Evolutionary conservation across 2,797 vertebrate species (phyloP), one percentile per base, ranked within the genome.

Genomic region (Antennarius maculatus): DNA sequence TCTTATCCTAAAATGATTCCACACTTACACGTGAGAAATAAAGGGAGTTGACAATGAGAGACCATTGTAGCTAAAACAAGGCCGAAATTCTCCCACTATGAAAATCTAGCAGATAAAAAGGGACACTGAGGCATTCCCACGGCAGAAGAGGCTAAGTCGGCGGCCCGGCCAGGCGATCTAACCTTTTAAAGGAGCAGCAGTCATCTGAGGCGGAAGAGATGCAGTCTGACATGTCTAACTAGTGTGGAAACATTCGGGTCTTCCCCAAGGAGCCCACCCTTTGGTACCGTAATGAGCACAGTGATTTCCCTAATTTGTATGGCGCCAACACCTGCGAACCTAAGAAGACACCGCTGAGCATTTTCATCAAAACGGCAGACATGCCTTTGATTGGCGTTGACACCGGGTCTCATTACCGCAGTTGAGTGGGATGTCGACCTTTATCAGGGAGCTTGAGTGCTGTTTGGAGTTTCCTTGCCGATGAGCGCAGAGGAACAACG

Each of bases 391-490:
- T 93, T 93, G 87, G 92, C 92, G 88, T 86, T 87, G 93, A 93
- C 93, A 92, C 83, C 65, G 86, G 84, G 86, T 88, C 92, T 96
- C 94, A 94, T 95, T 96, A 95, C 93, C 84, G 94, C 92, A 93
- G 94, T 93, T 90, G 91, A 93, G 91, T 91, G 92, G 93, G 94
- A 92, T 85, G 89, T 69, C 89, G 82, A 87, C 87, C 84, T 93
- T 95, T 92, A 91, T 86, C 79, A 89, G 92, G 91, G 90, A 86
- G 91, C 91, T 89, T 92, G 94, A 96, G 94, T 95, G 94, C 92
- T 94, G 92, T 94, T 95, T 93, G 91, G 88, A 94, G 92, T 95
- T 94, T 93, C 92, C 93, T 23, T 93, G 90, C 86, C 86, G 92
- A 90, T 71, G 89, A 92, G 91, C 87, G 85, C 91, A 94, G 94